Conservation (phyloP, 2,113 vertebrate genomes). For the Atrichornis clamosus region DNA sequence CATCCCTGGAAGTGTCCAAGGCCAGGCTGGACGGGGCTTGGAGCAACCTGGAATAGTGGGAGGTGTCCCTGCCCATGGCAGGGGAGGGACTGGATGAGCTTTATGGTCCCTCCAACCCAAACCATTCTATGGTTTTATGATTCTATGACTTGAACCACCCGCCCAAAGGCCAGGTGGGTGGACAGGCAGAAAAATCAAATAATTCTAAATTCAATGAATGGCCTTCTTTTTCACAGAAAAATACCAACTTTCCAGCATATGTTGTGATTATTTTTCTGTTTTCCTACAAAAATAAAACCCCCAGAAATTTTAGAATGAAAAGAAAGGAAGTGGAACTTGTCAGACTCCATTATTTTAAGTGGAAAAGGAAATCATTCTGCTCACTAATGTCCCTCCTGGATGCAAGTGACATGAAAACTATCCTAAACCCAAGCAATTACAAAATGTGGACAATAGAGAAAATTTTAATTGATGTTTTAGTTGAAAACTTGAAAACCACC, state of each 20-base stretch:
- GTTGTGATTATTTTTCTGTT: background rate
- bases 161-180: background rate
- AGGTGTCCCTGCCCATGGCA: background rate
- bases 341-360: background rate
- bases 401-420: background rate
- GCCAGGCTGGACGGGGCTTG: accelerated
- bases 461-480: background rate
- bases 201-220: background rate
- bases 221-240: background rate
- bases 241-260: accelerated
- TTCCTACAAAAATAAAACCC: background rate
- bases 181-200: background rate
- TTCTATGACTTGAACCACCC: background rate
- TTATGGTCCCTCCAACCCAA: background rate
- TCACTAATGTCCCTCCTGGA: background rate
- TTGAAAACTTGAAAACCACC: background rate
- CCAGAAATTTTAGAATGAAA: background rate
- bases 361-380: background rate
- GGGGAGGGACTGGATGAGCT: accelerated
- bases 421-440: background rate
- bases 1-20: background rate
- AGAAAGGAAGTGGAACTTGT: background rate
- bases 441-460: background rate
- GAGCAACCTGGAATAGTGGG: accelerated
- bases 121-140: background rate